Base-by-base conservation (phyloP, 1,140 invertebrate species). In the Xylocopa sonorina region DNA sequence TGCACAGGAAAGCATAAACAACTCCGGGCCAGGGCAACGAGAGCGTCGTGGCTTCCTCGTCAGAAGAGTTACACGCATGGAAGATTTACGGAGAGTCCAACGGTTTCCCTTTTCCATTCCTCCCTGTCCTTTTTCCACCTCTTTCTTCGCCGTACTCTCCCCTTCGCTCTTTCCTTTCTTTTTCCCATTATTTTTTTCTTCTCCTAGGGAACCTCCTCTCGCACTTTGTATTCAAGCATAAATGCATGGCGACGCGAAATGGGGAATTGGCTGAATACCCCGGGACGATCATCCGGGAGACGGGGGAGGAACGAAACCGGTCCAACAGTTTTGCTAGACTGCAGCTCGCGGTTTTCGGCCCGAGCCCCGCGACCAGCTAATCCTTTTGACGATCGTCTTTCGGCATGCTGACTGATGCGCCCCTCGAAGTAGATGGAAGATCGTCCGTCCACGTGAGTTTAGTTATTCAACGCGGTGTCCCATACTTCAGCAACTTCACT, bases 1-100 rank as follows among this genome's bases (percentile, higher is more conserved):
- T 88, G 85, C 88, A 87, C 89, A 90, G 90, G 90, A 91, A 91
- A 91, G 87, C 90, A 91, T 91, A 91, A 91, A 91, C 89, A 91
- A 91, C 88, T 89, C 89, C 75, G 69, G 46, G 14, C 67, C 75
- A 9, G 62, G 46, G 76, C 84, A 79, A 86, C 80, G 84, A 85
- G 83, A 86, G 84, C 72, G 62, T 58, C 77, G 81, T 81, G 84
- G 85, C 83, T 89, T 89, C 89, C 87, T 88, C 85, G 87, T 84
- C 85, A 90, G 89, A 91, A 87, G 89, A 90, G 88, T 90, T 90
- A 88, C 88, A 83, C 85, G 88, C 86, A 81, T 66, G 86, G 81
- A 86, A 88, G 88, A 90, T 89, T 89, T 89, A 89, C 87, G 89
- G 83, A 86, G 87, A 83, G 74, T 75, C 62, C 63, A 51, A 38